Conservation (phyloP, 2,888 invertebrate species). For the Heliconius ismenius region DNA sequence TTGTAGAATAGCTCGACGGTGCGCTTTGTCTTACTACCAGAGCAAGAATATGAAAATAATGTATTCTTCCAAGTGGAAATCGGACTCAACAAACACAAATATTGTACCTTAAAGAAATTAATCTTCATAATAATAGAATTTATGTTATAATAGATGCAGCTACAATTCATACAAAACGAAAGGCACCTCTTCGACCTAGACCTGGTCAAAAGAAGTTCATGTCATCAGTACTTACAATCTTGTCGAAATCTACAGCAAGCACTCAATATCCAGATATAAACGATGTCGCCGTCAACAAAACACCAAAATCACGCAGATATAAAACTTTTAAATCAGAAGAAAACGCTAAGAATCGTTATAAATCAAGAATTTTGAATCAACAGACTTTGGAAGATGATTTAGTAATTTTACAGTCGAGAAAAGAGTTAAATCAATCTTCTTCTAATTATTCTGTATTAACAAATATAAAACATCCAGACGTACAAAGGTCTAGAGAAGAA, state of each 20-base stretch:
- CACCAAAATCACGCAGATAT: slow-evolving; percentile 25
- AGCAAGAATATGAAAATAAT: background rate
- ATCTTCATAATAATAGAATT: background rate
- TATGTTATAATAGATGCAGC: slow-evolving; percentile 37
- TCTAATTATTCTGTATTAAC: slow-evolving; percentile 53
- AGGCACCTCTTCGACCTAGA: slow-evolving; percentile 49
- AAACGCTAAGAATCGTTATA: slow-evolving; percentile 39
- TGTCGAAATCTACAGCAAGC: slow-evolving; percentile 58
- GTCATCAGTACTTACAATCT: slow-evolving; percentile 55
- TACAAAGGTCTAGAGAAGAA: slow-evolving; percentile 21
- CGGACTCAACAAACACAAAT: background rate
- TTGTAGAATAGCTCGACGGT: too few relatives aligned
- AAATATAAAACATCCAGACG: slow-evolving; percentile 25
- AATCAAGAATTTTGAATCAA: slow-evolving; percentile 44
- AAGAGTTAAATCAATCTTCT: slow-evolving; percentile 54
- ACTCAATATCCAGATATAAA: slow-evolving; percentile 57
- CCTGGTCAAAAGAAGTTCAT: slow-evolving; percentile 56
- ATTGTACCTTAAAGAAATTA: background rate
- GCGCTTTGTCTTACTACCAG: background rate
- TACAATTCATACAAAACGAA: slow-evolving; percentile 38
- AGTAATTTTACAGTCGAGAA: slow-evolving; percentile 55
- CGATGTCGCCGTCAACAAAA: slow-evolving; percentile 28
- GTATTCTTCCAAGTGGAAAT: background rate
- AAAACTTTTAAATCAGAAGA: slow-evolving; percentile 40
- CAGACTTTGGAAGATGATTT: slow-evolving; percentile 46